Evolutionary conservation across 2,888 invertebrate genomes (phyloP).

Genomic region (Pollenia amentaria): DNA sequence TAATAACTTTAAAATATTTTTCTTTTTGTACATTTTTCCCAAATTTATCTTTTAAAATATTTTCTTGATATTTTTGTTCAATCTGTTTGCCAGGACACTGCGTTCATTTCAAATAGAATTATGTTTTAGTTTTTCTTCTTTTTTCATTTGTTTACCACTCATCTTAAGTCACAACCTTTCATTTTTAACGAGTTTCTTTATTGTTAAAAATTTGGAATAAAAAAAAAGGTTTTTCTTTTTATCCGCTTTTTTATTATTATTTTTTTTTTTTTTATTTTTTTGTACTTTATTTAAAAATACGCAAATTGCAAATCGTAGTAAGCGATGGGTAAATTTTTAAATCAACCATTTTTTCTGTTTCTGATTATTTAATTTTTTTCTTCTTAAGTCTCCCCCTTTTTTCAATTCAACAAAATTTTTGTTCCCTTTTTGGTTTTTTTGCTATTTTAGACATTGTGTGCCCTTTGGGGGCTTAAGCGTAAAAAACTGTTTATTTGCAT

Average conservation of each 20-base stretch:
- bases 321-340: slow-evolving; percentile 44
- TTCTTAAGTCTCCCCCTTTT: slow-evolving; percentile 8
- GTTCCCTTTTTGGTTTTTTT: slow-evolving; percentile 8
- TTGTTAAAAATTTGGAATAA: slow-evolving; percentile 13
- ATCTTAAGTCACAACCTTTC: slow-evolving; percentile 46
- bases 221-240: slow-evolving; percentile 25
- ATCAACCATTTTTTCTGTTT: slow-evolving; percentile 32
- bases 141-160: slow-evolving; percentile 14
- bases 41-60: too few species aligned
- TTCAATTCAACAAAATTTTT: background rate
- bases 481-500: slow-evolving; percentile 33
- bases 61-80: too few species aligned
- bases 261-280: background rate
- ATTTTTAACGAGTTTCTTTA: slow-evolving; percentile 35
- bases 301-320: slow-evolving; percentile 39
- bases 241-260: background rate
- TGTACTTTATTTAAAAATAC: slow-evolving; percentile 24
- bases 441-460: slow-evolving; percentile 22
- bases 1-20: too few species aligned
- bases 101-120: too few species aligned
- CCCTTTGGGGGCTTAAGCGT: slow-evolving; percentile 5
- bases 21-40: too few species aligned
- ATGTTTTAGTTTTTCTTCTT: background rate
- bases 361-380: background rate
- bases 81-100: too few species aligned